These are phyloP conservation scores for Meles meles DNA, from an alignment of 2,113 vertebrate species.

Conservation along the genomic window DNA sequence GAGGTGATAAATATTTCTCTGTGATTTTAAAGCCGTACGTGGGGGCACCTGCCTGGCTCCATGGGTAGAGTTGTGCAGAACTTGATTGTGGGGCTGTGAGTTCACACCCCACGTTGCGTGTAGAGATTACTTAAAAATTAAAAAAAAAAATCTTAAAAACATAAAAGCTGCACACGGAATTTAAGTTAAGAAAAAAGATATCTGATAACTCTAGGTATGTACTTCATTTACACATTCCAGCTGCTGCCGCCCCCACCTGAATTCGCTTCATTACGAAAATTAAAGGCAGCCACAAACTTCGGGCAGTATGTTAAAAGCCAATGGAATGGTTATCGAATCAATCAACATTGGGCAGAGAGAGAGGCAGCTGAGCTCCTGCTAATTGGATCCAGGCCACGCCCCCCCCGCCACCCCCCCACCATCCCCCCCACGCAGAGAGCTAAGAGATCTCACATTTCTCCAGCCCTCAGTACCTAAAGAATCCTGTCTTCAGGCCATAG, in stretches of 20 bases:
- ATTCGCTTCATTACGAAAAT: not conserved
- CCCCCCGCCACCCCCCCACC: not conserved
- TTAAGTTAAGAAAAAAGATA: not conserved
- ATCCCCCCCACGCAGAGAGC: not conserved
- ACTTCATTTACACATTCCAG: not conserved
- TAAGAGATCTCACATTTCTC: not conserved
- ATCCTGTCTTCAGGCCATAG: slow-evolving; percentile 94
- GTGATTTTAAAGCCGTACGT: not conserved
- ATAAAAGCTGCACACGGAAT: not conserved
- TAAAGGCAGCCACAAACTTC: not conserved
- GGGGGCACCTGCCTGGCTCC: not conserved
- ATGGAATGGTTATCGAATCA: not conserved
- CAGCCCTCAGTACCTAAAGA: slow-evolving; percentile 89
- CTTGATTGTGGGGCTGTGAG: not conserved
- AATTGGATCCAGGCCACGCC: not conserved
- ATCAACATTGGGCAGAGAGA: not conserved
- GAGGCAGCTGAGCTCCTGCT: not conserved
- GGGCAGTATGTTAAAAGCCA: not conserved
- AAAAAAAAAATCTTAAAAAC: not conserved
- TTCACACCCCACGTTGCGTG: not conserved
- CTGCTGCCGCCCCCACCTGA: not conserved
- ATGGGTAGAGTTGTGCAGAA: not conserved
- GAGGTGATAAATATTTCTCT: not conserved
- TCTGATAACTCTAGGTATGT: not conserved
- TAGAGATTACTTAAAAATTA: not conserved